Evolutionary conservation across 1,140 invertebrate species (phyloP).

Genomic region (Lineus longissimus): DNA sequence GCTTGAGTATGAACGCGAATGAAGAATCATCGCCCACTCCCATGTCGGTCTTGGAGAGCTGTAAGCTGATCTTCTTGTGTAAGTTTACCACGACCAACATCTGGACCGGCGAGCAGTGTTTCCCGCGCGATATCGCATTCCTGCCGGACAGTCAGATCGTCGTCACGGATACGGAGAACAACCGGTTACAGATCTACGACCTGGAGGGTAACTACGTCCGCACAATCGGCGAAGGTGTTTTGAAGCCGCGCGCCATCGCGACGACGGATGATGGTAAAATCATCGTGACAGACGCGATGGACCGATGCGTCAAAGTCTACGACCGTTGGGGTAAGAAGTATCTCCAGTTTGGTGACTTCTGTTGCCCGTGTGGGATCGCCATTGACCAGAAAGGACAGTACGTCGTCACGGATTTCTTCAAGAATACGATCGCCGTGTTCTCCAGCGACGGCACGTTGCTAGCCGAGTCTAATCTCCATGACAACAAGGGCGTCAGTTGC

Average conservation of each 20-base stretch:
- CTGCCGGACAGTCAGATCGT: neutral
- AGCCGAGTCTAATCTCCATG: neutral
- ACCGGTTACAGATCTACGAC: neutral
- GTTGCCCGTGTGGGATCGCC: conserved; percentile 3
- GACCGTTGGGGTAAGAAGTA: neutral
- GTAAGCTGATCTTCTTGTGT: neutral
- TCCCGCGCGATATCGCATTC: neutral
- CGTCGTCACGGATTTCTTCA: neutral
- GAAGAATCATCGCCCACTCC: neutral
- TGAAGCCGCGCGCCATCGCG: neutral
- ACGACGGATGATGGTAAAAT: neutral
- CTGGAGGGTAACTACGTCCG: neutral
- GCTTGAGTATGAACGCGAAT: neutral
- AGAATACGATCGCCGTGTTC: neutral
- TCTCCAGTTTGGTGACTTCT: neutral
- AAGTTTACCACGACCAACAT: neutral
- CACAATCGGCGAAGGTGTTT: neutral
- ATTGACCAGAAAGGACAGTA: neutral
- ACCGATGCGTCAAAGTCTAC: neutral
- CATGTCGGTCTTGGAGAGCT: neutral
- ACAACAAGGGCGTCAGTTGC: neutral
- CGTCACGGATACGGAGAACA: neutral
- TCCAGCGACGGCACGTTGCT: neutral
- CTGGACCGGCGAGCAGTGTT: neutral
- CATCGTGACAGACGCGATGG: neutral